These are phyloP conservation scores for Smittia aterrima DNA, from an alignment of 2,888 invertebrate genomes.

Conservation along the genomic window DNA sequence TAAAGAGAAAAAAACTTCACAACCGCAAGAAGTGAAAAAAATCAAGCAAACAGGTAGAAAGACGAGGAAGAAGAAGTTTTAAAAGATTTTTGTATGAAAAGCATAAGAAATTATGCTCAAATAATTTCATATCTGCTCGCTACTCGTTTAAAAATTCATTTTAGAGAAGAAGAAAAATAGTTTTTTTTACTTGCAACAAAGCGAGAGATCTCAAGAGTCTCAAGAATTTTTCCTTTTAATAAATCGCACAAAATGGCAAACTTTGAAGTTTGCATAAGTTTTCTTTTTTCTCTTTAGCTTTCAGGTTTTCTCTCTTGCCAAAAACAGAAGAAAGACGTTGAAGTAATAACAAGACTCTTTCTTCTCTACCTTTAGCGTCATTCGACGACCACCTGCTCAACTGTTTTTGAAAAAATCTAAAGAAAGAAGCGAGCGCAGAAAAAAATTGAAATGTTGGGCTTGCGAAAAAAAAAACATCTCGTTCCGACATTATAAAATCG, in stretches of 20 bases:
- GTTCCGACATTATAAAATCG: background rate
- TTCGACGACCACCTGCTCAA: conserved; percentile 39
- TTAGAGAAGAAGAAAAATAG: background rate
- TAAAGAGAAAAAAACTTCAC: background rate
- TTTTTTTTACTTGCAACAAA: background rate
- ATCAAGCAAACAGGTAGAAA: conserved; percentile 26
- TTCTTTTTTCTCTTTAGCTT: background rate
- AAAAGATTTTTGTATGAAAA: background rate
- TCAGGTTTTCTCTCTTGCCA: conserved; percentile 3
- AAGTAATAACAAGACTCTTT: background rate
- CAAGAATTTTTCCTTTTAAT: background rate
- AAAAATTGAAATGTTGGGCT: conserved; percentile 21
- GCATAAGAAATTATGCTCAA: background rate
- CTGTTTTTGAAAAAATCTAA: background rate
- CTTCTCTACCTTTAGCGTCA: background rate
- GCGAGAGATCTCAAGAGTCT: background rate
- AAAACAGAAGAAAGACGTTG: conserved; percentile 9
- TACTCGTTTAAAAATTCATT: background rate
- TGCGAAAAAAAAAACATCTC: conserved; percentile 7
- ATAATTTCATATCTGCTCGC: conserved; percentile 2
- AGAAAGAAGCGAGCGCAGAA: background rate
- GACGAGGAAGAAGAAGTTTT: background rate
- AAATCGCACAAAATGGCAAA: conserved; percentile 17
- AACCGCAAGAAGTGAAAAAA: background rate
- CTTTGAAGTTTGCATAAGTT: background rate